Evolutionary conservation across 2,113 vertebrate species (phyloP).

Genomic region (Aegotheles bennettii): DNA sequence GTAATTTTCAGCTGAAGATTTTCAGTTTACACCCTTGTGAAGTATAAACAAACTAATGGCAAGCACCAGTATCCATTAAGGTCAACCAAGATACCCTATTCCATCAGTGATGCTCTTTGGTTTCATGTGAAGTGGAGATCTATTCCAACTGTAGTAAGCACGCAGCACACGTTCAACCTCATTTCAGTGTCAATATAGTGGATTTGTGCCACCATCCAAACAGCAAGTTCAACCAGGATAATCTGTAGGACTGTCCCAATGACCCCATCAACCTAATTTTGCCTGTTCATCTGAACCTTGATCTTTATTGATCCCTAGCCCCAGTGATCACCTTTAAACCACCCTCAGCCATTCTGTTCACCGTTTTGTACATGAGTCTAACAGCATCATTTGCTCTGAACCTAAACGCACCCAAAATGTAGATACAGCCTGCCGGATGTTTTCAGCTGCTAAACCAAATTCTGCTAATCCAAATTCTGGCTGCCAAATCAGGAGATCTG

Average conservation of each 20-base stretch:
- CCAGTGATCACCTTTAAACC: not conserved
- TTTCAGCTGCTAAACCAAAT: not conserved
- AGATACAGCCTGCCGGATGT: not conserved
- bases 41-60: not conserved
- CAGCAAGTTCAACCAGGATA: not conserved
- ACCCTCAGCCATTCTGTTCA: not conserved
- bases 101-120: not conserved
- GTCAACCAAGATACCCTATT: not conserved
- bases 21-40: not conserved
- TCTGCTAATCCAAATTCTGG: not conserved
- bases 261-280: not conserved
- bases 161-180: not conserved
- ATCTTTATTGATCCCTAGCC: not conserved
- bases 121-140: not conserved
- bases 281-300: accelerated
- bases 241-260: not conserved
- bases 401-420: not conserved
- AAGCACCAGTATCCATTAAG: not conserved
- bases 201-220: not conserved
- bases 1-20: not conserved
- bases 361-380: not conserved
- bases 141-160: not conserved
- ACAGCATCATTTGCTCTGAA: not conserved
- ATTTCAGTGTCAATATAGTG: not conserved
- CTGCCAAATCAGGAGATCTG: not conserved